A percentile compares a stretch with the other conserved stretches of the same genome.
phyloP scores from a whole-genome alignment of 2,888 invertebrate species.

The Diadegma fenestrale region DNA sequence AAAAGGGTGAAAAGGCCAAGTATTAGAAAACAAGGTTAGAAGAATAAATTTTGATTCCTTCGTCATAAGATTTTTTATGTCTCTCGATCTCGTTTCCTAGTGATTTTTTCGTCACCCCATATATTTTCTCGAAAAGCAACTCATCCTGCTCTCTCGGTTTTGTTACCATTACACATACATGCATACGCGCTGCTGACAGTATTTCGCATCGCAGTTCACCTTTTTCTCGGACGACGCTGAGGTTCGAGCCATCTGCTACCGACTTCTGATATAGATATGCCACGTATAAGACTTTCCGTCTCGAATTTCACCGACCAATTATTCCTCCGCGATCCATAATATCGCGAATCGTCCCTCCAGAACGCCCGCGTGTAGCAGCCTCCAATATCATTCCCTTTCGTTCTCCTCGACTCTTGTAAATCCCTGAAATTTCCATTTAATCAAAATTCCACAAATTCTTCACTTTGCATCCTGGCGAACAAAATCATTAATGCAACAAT shows the following conservation, averaged over 20 bases:
- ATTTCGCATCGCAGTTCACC: conserved; percentile 70
- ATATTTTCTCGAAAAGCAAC: conserved; percentile 11
- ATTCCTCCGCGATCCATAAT: not conserved
- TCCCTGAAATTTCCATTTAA: not conserved
- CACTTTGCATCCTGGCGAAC: not conserved
- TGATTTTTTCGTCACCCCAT: not conserved
- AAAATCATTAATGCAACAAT: not conserved
- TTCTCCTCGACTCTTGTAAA: not conserved
- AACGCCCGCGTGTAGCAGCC: not conserved
- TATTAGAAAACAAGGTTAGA: not conserved
- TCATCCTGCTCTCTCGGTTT: conserved; percentile 38
- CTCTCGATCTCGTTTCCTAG: not conserved
- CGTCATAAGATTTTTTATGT: not conserved
- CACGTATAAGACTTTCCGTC: conserved; percentile 14
- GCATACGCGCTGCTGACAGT: conserved; percentile 14
- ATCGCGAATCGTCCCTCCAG: not conserved
- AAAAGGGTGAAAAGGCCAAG: too few species aligned
- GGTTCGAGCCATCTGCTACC: conserved; percentile 81
- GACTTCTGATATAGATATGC: conserved; percentile 40
- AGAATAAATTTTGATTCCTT: not conserved
- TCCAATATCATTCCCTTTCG: not conserved
- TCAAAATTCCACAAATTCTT: not conserved
- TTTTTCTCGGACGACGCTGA: conserved; percentile 78
- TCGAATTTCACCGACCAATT: conserved; percentile 15
- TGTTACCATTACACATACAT: conserved; percentile 39